Conservation (phyloP, 2,888 invertebrate species). For the Onthophagus sagittarius region DNA sequence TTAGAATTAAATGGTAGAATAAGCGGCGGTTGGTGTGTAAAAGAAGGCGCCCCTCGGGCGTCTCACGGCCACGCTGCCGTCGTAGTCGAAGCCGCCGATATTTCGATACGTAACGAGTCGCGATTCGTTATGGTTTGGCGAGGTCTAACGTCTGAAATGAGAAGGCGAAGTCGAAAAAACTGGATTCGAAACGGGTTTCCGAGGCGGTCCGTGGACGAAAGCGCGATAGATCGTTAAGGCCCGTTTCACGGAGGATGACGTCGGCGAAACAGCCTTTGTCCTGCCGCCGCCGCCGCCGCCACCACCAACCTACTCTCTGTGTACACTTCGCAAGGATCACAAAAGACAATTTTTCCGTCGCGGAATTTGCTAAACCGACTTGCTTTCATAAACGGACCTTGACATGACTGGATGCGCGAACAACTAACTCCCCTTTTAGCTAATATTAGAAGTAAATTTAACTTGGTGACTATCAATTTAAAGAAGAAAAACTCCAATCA, state of each 20-base stretch:
- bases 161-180: not conserved
- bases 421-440: not conserved
- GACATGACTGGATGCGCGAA: not conserved
- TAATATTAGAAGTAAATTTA: not conserved
- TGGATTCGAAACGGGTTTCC: not conserved
- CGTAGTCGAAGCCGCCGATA: not conserved
- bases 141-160: not conserved
- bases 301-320: not conserved
- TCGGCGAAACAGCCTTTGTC: constrained; percentile 8
- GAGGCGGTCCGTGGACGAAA: not conserved
- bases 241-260: constrained; percentile 5
- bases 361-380: not conserved
- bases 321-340: not conserved
- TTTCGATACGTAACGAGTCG: not conserved
- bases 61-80: not conserved
- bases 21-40: not conserved
- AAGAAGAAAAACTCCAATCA: not conserved
- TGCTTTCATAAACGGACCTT: not conserved
- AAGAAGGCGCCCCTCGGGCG: not conserved
- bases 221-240: constrained; percentile 3
- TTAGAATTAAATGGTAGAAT: not conserved
- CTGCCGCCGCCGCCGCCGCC: not conserved
- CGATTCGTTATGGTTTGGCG: not conserved
- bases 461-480: not conserved
- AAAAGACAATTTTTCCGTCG: not conserved